phyloP scores from a whole-genome alignment of 2,797 vertebrate genomes.

The Hipposideros larvatus region DNA sequence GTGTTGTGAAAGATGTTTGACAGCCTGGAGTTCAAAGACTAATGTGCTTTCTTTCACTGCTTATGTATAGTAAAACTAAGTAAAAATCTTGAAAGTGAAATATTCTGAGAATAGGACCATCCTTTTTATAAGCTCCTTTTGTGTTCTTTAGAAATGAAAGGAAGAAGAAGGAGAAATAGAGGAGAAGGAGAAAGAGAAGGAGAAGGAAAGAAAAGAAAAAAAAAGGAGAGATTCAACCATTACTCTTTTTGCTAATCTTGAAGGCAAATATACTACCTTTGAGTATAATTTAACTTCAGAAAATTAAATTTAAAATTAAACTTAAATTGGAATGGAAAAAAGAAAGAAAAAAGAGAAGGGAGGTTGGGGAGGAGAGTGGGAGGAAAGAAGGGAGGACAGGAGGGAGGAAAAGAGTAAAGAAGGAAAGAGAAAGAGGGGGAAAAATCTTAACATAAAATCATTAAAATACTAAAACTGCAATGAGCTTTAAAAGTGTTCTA shows the following conservation, averaged over 20 bases:
- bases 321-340: background rate
- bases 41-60: constrained; percentile 50
- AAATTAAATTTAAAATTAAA: constrained; percentile 28
- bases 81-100: constrained; percentile 64
- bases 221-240: background rate
- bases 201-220: background rate
- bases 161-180: background rate
- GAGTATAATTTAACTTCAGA: constrained; percentile 42
- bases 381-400: background rate
- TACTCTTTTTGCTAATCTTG: background rate
- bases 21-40: constrained; percentile 69
- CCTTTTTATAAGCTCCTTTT: constrained; percentile 51
- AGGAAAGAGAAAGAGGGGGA: no score
- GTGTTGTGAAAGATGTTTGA: constrained; percentile 53
- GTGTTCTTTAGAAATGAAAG: constrained; percentile 52
- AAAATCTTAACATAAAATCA: constrained; percentile 25
- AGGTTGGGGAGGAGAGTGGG: no score
- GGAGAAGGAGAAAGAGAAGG: fast-evolving
- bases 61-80: constrained; percentile 8
- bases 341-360: background rate
- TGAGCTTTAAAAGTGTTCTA: background rate
- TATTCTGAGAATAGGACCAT: background rate
- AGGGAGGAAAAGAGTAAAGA: background rate
- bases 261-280: background rate
- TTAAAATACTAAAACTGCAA: background rate